Base-by-base conservation (phyloP, 2,113 vertebrate species). In the Sinocyclocheilus anophthalmus region DNA sequence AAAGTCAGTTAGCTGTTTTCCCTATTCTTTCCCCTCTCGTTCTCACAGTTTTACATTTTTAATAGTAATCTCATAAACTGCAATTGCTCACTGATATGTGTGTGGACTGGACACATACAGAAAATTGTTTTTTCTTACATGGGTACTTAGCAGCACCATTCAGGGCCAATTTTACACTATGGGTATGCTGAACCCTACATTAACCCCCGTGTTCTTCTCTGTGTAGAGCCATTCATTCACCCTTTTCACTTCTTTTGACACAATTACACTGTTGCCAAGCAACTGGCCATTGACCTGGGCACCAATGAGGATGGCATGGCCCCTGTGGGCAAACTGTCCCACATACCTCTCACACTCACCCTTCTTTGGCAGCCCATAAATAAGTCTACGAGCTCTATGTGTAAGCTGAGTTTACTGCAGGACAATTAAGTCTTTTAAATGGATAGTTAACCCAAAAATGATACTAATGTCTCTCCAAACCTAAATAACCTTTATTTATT, bases 231-330 rank as follows among this genome's bases (percentile, higher is more conserved):
- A 87, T 84, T 90, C 69, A 55, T 84, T 76, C 57, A 63, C 33
- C 83, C 72, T 13, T 88, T 63, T 85, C 86, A 83, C 87, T 84
- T 55, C 81, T 76, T 86, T 39, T 37, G n/a, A 85, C 85, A 92
- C 92, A 92, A 88, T 88, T 86, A 85, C 14, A 48, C 80, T 3
- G 59, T 94, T 59, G 22, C 91, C 85, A 89, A 88, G 93, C 57
- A 72, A 90, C 85, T 3, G 78, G 89, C 75, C 55, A 79, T 83
- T 90, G 90, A 90, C 88, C 91, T 11, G 59, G 75, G 67, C 33
- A 7, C 39, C 20, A 30, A 83, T 84, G 86, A 87, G 67, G 82
- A 70, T 85, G 84, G 90, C 89, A 89, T 67, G 45, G 78, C 90
- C 89, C 86, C 87, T 45, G 37, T 77, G 87, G 87, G 84, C 76